Evolutionary conservation across 2,797 vertebrate species (phyloP).

Genomic region (Synaphobranchus kaupii): DNA sequence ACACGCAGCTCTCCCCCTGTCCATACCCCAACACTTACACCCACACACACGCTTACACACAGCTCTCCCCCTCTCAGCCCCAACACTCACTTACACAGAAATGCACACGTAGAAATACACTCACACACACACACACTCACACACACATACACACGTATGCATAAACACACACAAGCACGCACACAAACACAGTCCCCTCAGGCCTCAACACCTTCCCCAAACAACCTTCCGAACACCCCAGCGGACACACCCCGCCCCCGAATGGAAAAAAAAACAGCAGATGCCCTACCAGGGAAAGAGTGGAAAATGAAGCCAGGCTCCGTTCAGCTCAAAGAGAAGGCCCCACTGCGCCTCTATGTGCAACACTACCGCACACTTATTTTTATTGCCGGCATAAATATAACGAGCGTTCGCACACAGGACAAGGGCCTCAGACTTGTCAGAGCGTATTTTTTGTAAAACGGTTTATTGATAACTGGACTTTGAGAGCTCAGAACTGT

Average conservation of each 20-base stretch:
- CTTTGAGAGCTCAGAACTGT: too few relatives aligned
- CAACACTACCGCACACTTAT: background rate
- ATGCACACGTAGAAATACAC: background rate
- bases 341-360: background rate
- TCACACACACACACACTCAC: background rate
- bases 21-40: too few relatives aligned
- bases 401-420: background rate
- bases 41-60: too few relatives aligned
- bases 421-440: background rate
- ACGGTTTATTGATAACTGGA: too few relatives aligned
- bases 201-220: slow-evolving; percentile 10
- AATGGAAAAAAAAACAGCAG: background rate
- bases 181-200: background rate
- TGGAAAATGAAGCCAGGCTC: background rate
- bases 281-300: background rate
- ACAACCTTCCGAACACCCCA: background rate
- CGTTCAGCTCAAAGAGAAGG: background rate
- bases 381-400: background rate
- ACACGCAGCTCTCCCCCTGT: background rate
- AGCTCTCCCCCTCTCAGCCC: too few relatives aligned
- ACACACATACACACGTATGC: background rate
- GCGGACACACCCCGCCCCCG: background rate
- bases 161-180: background rate
- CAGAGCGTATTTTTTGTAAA: too few relatives aligned
- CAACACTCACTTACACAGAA: too few relatives aligned